phyloP scores from a whole-genome alignment of 1,140 invertebrate genomes.

The Homarus americanus region DNA sequence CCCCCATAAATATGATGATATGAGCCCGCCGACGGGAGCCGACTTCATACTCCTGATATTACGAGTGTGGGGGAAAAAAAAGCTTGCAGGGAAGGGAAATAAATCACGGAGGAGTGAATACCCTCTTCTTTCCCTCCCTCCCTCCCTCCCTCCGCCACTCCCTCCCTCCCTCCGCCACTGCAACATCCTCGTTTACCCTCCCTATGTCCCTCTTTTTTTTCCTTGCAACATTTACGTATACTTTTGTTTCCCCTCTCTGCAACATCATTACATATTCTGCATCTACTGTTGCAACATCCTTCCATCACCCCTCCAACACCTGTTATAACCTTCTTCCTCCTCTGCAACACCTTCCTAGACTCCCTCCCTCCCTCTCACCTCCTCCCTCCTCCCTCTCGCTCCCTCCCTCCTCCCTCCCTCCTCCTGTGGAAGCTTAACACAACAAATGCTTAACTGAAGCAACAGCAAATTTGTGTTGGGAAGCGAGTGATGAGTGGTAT shows the following conservation, averaged over 20 bases:
- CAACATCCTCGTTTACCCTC: not conserved
- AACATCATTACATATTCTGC: too few species aligned
- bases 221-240: too few species aligned
- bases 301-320: not conserved
- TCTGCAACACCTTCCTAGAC: not conserved
- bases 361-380: not conserved
- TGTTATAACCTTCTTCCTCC: not conserved
- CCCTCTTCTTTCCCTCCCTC: not conserved
- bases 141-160: not conserved
- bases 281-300: not conserved
- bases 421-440: not conserved
- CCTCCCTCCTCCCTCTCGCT: not conserved
- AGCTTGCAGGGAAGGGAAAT: conserved; percentile 28
- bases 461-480: not conserved
- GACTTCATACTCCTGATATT: conserved; percentile 74
- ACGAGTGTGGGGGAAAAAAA: conserved; percentile 64
- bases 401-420: not conserved
- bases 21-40: conserved; percentile 69
- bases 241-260: too few species aligned
- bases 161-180: not conserved
- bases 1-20: conserved; percentile 74
- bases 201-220: not conserved
- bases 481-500: not conserved
- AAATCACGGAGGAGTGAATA: conserved; percentile 58
- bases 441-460: not conserved